Percentiles rank a stretch among this genome's conserved stretches.
Evolutionary conservation across 2,113 vertebrate genomes (phyloP).

Genomic region (Myodes glareolus): DNA sequence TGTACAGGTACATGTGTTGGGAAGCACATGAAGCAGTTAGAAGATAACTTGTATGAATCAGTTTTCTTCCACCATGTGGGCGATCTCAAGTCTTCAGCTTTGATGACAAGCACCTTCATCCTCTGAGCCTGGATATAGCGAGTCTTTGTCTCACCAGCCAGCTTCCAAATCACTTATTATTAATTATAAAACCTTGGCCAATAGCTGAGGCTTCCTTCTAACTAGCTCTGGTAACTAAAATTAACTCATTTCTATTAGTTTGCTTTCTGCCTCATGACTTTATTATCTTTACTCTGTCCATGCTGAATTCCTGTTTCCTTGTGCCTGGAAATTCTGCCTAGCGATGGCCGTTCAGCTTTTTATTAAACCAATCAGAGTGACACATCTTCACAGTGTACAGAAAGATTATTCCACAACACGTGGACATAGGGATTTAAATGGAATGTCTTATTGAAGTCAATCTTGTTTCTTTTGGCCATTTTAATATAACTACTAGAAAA

Average conservation of each 20-base stretch:
- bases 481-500: conserved; percentile 10
- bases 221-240: not conserved
- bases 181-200: not conserved
- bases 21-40: not conserved
- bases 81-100: not conserved
- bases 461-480: conserved; percentile 26
- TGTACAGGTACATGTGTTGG: too few species aligned
- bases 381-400: not conserved
- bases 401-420: not conserved
- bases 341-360: not conserved
- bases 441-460: conserved; percentile 8
- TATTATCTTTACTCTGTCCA: not conserved
- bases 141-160: not conserved
- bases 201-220: not conserved
- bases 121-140: not conserved
- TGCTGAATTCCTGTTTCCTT: not conserved
- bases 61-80: not conserved
- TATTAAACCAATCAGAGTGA: not conserved
- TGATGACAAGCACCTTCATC: not conserved
- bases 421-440: not conserved
- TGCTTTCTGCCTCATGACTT: not conserved
- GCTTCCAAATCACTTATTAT: not conserved
- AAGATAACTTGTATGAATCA: too few species aligned
- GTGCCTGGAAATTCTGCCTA: not conserved
- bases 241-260: not conserved